Base-by-base conservation (phyloP, 1,140 invertebrate species). In the Tetramorium simillimum region DNA sequence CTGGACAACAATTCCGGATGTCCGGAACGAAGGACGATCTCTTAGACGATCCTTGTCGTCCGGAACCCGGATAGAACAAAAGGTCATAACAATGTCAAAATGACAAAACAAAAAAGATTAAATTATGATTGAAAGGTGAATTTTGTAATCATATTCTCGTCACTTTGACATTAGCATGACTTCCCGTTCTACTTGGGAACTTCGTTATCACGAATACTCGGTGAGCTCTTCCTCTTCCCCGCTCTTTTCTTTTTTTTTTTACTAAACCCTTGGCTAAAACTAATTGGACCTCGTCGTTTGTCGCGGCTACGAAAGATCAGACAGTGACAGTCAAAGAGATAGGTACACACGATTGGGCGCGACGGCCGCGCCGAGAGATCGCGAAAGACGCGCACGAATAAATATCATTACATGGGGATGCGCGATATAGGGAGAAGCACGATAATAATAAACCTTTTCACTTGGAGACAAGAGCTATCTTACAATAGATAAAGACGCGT, bases 401-500 rank as follows among this genome's bases (percentile, higher is more conserved):
- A 84, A 16, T 40, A 69, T 81, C 53, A n/a, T 86, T 60, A 78
- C 14, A 80, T 24, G 58, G 18, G 58, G 21, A 75, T 37, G 58
- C 24, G 46, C 53, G 40, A 72, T 76, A 69, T 24, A 88, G 70
- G 78, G 65, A 89, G 73, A 63, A 46, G 46, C 46, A 46, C 10
- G 46, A 46, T 46, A 46, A 14, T 46, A 84, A 92, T 92, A 87
- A 89, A 87, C 86, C 85, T 65, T 85, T 89, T 77, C 63, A 88
- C 88, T 81, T 86, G 85, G 86, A 85, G 86, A 85, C 60, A 63
- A 80, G 72, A 89, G 75, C 81, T 81, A 81, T 92, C 69, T 88
- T 90, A 92, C 86, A 92, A 84, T 89, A 90, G 80, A 69, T 86
- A 86, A 33, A 80, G 12, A 85, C 84, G 81, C 37, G 24, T 62